phyloP scores from a whole-genome alignment of 2,113 vertebrate species.

The Eptatretus burgeri region DNA sequence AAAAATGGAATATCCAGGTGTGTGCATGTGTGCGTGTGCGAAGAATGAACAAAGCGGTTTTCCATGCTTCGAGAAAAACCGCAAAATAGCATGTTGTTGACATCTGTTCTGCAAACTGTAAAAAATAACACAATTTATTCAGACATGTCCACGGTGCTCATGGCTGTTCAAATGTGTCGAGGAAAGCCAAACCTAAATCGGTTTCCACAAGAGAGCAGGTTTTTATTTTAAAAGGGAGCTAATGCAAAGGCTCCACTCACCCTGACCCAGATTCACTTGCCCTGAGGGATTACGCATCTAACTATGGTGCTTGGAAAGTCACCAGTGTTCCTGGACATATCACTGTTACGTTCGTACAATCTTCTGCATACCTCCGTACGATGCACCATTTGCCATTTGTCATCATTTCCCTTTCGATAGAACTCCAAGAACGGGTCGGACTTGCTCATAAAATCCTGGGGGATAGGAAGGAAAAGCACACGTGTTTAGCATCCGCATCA shows the following conservation, averaged over 20 bases:
- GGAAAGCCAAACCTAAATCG: background rate
- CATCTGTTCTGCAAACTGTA: no score
- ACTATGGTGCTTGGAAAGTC: no score
- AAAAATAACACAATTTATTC: no score
- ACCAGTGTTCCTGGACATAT: background rate
- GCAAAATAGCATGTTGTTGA: no score
- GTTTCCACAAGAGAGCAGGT: background rate
- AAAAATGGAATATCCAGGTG: no score
- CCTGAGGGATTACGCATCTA: no score
- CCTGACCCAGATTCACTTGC: background rate
- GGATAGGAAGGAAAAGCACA: slow-evolving; percentile 1
- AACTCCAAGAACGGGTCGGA: slow-evolving; percentile 63
- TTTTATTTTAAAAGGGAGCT: background rate
- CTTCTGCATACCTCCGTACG: slow-evolving; percentile 38
- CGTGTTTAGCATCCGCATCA: background rate
- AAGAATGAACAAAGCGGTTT: no score
- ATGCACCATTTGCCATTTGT: slow-evolving; percentile 45
- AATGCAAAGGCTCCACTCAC: background rate
- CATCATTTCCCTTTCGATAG: slow-evolving; percentile 31
- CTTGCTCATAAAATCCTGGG: slow-evolving; percentile 62
- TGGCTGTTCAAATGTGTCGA: background rate
- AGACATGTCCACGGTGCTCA: no score
- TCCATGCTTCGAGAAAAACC: no score
- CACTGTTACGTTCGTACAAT: accelerated
- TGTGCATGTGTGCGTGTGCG: no score